Percentiles rank a stretch among this genome's conserved stretches.
Evolutionary conservation across 2,888 invertebrate species (phyloP).

Genomic region (Graphium colonna): DNA sequence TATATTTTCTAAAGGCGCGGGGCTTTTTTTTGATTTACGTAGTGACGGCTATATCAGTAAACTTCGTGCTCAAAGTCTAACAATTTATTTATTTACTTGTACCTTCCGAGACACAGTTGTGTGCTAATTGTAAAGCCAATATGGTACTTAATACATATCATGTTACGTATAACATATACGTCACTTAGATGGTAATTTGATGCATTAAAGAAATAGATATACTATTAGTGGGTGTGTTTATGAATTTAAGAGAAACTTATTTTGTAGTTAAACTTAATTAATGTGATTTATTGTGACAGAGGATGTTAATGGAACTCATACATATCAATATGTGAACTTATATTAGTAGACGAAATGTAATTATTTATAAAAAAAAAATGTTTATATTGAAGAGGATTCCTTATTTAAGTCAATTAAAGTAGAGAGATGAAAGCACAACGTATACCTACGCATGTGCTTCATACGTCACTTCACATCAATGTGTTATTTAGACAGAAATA

Average conservation of each 20-base stretch:
- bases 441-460: slow-evolving; percentile 42
- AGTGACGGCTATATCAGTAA: background rate
- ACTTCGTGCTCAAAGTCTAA: slow-evolving; percentile 11
- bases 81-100: background rate
- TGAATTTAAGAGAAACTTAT: slow-evolving; percentile 47
- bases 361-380: slow-evolving; percentile 43
- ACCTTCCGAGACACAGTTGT: slow-evolving; percentile 8
- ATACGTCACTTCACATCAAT: slow-evolving; percentile 30
- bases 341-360: slow-evolving; percentile 47
- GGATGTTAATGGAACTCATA: slow-evolving; percentile 53
- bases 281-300: slow-evolving; percentile 30
- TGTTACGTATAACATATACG: background rate
- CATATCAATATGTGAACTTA: slow-evolving; percentile 69
- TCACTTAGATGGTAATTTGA: slow-evolving; percentile 23
- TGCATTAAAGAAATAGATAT: slow-evolving; percentile 44
- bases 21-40: background rate
- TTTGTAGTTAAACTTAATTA: slow-evolving; percentile 42
- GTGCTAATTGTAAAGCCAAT: background rate
- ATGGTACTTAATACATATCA: slow-evolving; percentile 4
- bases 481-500: background rate
- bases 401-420: slow-evolving; percentile 78
- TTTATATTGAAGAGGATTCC: slow-evolving; percentile 67
- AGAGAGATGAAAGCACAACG: slow-evolving; percentile 42
- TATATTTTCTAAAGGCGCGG: slow-evolving; percentile 1
- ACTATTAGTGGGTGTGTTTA: slow-evolving; percentile 47